Conservation (phyloP, 2,113 vertebrate genomes). For the Thoracochromis brauschi region DNA sequence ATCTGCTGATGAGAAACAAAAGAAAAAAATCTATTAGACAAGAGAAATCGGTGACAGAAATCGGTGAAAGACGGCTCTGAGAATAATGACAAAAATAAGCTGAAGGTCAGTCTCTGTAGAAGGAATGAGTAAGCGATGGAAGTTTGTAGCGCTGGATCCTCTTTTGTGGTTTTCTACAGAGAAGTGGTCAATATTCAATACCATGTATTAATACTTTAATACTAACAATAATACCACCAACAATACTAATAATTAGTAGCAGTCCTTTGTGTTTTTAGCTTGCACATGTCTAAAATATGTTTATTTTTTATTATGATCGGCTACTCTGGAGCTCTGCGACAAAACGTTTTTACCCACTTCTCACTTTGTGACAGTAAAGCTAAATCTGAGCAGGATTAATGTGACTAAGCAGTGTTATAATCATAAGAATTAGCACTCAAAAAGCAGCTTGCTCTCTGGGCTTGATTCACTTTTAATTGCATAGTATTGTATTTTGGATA, state of each 20-base stretch:
- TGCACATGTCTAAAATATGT: not conserved
- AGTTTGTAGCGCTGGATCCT: not conserved
- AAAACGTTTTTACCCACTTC: rapidly evolving
- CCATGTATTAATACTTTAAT: not conserved
- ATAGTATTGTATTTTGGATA: not conserved
- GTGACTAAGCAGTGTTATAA: not conserved
- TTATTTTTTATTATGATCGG: rapidly evolving
- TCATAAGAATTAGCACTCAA: not conserved
- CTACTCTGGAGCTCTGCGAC: not conserved
- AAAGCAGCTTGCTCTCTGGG: not conserved
- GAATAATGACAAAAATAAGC: not conserved
- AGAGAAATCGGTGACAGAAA: not conserved
- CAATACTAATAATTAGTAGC: not conserved
- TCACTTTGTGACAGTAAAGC: not conserved
- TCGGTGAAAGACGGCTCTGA: not conserved
- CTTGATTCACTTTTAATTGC: not conserved
- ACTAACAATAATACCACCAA: not conserved
- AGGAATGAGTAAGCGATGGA: not conserved
- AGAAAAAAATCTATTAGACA: not conserved
- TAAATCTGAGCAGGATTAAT: not conserved
- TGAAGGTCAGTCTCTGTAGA: not conserved
- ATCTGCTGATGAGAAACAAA: not conserved
- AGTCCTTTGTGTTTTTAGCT: not conserved
- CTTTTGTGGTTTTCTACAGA: not conserved
- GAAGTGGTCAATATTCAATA: not conserved